phyloP scores from a whole-genome alignment of 2,113 vertebrate genomes.

The Anguilla rostrata region DNA sequence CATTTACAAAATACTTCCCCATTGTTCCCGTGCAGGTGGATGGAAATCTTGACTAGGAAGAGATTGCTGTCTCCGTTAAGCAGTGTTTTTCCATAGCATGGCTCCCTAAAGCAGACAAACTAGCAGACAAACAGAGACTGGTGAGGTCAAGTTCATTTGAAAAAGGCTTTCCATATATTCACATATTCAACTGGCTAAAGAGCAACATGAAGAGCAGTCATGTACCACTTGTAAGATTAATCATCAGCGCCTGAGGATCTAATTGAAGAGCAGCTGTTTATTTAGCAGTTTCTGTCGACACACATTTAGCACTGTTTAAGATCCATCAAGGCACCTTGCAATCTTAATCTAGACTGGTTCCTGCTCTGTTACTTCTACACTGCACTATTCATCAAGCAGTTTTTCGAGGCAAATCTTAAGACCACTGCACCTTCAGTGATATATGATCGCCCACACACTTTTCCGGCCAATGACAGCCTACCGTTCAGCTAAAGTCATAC shows the following conservation, averaged over 20 bases:
- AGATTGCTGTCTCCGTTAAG: neutral
- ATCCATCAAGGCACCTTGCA: neutral
- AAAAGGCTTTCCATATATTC: neutral
- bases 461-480: neutral
- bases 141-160: neutral
- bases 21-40: constrained; percentile 43
- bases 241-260: neutral
- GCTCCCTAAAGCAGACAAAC: neutral
- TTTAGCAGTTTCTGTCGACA: neutral
- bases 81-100: neutral
- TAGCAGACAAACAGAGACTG: neutral
- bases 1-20: constrained; percentile 73
- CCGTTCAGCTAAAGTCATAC: no score
- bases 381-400: no score
- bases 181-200: no score
- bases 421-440: neutral
- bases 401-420: neutral
- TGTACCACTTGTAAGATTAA: neutral
- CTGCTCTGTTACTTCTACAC: neutral
- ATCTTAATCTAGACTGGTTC: neutral
- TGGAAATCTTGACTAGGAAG: neutral
- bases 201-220: neutral
- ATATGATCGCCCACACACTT: neutral
- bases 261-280: neutral
- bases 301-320: neutral